phyloP scores from a whole-genome alignment of 2,797 vertebrate genomes.

The Liparis tanakae region DNA sequence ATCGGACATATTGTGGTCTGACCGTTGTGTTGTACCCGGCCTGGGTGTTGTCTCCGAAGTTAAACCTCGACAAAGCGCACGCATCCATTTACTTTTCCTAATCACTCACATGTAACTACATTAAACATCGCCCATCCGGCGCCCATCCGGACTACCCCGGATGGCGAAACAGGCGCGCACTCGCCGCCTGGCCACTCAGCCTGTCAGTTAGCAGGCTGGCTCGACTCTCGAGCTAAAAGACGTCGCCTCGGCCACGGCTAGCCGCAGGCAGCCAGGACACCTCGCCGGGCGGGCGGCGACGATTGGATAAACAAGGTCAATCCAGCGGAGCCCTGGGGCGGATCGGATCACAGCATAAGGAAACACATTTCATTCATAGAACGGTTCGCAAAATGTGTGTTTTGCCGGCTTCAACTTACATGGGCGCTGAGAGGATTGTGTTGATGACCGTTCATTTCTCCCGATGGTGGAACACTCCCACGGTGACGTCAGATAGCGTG shows the following conservation, averaged over 20 bases:
- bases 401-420: constrained; percentile 79
- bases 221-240: constrained; percentile 46
- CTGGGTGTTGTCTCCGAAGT: constrained; percentile 56
- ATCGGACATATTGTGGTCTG: constrained; percentile 1
- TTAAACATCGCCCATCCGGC: constrained; percentile 49
- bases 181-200: constrained; percentile 47
- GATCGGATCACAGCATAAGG: background rate
- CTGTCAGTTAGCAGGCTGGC: constrained; percentile 73
- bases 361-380: constrained; percentile 52
- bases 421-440: constrained; percentile 81
- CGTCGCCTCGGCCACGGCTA: constrained; percentile 49
- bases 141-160: constrained; percentile 42
- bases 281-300: constrained; percentile 51
- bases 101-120: constrained; percentile 18
- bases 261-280: constrained; percentile 57
- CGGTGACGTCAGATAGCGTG: constrained; percentile 84
- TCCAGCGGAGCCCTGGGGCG: background rate
- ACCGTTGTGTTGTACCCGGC: constrained; percentile 1
- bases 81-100: background rate
- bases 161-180: constrained; percentile 60
- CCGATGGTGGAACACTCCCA: constrained; percentile 81
- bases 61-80: background rate
- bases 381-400: constrained; percentile 29
- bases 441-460: constrained; percentile 86
- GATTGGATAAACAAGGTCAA: constrained; percentile 25